Evolutionary conservation across 1,140 invertebrate species (phyloP).

Genomic region (Aporrectodea caliginosa): DNA sequence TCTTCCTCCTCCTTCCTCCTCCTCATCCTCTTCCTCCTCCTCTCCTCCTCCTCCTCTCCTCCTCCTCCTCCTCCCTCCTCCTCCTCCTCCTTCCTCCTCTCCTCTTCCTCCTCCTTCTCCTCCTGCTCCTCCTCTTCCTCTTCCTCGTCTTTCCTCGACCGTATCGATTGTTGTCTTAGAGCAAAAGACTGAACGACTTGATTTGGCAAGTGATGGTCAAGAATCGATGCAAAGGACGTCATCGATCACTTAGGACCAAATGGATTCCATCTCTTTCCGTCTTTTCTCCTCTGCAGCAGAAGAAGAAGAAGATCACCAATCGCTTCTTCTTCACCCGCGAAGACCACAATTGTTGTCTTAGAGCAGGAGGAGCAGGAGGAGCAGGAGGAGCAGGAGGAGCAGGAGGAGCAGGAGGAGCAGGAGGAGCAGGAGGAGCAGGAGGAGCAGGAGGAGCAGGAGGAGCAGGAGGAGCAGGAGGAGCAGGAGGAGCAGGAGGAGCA

Average conservation of each 20-base stretch:
- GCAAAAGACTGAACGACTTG: too few relatives aligned
- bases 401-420: background rate
- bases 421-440: background rate
- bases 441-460: background rate
- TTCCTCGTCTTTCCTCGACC: background rate
- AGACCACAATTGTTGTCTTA: too few relatives aligned
- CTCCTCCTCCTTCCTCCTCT: constrained; percentile 6
- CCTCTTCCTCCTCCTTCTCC: constrained; percentile 6
- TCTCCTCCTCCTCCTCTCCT: constrained; percentile 6
- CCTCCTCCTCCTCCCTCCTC: constrained; percentile 5
- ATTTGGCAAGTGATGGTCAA: too few relatives aligned
- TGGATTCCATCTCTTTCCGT: too few relatives aligned
- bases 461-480: background rate
- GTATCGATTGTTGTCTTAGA: too few relatives aligned
- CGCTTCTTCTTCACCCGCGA: too few relatives aligned
- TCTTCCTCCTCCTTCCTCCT: too few relatives aligned
- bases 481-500: background rate
- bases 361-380: background rate
- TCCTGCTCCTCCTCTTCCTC: constrained; percentile 3
- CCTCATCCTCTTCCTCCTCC: too few relatives aligned
- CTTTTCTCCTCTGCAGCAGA: too few relatives aligned
- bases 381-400: background rate
- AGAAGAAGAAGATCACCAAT: background rate
- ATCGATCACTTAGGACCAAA: too few relatives aligned
- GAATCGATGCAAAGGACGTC: too few relatives aligned